Base-by-base conservation (phyloP, 2,113 vertebrate genomes). In the Gymnobelideus leadbeateri region DNA sequence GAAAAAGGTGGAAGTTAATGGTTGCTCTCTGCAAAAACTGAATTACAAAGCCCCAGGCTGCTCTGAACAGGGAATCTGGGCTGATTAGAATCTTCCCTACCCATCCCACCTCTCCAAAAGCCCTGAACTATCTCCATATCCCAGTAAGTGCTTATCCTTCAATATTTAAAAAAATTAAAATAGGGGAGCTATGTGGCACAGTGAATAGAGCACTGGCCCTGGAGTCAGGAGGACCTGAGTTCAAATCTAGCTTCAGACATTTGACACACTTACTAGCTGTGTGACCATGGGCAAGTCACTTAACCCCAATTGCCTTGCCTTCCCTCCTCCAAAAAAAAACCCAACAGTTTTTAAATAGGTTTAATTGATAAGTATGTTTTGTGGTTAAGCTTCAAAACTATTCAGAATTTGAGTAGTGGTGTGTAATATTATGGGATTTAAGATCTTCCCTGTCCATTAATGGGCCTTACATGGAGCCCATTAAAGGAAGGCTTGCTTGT, bases 1-100 rank as follows among this genome's bases (percentile, higher is more conserved):
- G 84, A 96, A 94, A 97, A 51, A 95, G 91, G 92, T 91, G 3
- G 95, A 96, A 97, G 89, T 97, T 96, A 84, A 97, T 52, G 84
- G 61, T 89, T 93, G 89, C 43, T 94, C 6, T 91, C 54, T 94
- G 96, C 90, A 95, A 93, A 53, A 95, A 92, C 89, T 94, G 90
- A 93, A 84, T n/a, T 93, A 53, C 94, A 68, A 95, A 94, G 95
- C 95, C 93, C 96, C 37, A 92, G 89, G 90, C 95, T 95, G 26
- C 54, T 96, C 51, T 96, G 77, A 95, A 96, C 54, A 26, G 89
- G 53, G 89, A 92, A 84, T 84, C n/a, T 84, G 68, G 68, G 68
- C 6, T 43, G 68, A 6, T 84, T 23, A 68, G 28, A 37, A 12
- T 68, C 10, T 10, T 43, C 68, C 68, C 68, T 43, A 21, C n/a